phyloP scores from a whole-genome alignment of 1,140 invertebrate genomes.

The Drosophila biarmipes region DNA sequence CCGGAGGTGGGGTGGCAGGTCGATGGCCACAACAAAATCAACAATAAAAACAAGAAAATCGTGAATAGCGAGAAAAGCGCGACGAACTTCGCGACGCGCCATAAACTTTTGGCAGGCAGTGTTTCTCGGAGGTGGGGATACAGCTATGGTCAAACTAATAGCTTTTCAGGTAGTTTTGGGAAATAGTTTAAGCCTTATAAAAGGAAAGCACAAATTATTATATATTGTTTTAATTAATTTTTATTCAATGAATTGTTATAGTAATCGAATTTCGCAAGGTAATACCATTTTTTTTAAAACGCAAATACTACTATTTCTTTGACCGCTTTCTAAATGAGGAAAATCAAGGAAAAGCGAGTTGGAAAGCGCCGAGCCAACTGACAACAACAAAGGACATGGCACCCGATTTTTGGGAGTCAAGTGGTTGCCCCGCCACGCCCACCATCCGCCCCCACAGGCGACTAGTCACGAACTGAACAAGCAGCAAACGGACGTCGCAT shows the following conservation, averaged over 20 bases:
- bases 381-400: conserved; percentile 47
- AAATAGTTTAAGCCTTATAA: no score
- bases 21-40: conserved; percentile 58
- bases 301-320: not conserved
- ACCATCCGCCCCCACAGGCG: conserved; percentile 17
- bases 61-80: conserved; percentile 56
- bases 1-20: conserved; percentile 32
- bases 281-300: no score
- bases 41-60: conserved; percentile 40
- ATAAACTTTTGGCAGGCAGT: conserved; percentile 73
- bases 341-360: not conserved
- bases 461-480: conserved; percentile 61
- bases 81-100: conserved; percentile 62
- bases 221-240: no score
- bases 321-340: not conserved
- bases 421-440: conserved; percentile 39
- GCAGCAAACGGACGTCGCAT: conserved; percentile 52
- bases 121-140: not conserved
- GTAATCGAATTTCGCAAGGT: no score
- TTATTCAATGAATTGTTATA: no score
- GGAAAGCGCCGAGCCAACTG: conserved; percentile 1
- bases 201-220: no score
- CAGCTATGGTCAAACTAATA: not conserved
- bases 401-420: conserved; percentile 33
- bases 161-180: not conserved